phyloP scores from a whole-genome alignment of 2,113 vertebrate species.

The Siphamia tubifer region DNA sequence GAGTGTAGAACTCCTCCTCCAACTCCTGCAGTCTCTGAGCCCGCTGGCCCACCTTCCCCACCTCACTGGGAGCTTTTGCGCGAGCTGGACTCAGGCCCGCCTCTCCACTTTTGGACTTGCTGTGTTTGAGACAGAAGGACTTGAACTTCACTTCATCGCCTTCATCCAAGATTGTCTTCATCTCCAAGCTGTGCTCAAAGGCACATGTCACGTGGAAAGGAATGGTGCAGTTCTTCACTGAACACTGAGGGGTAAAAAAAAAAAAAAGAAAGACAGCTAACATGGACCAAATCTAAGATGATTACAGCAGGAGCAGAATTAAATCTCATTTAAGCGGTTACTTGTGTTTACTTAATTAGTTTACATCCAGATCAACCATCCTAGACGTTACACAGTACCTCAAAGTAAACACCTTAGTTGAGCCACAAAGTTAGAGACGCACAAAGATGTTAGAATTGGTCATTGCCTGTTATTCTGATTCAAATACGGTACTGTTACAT shows the following conservation, averaged over 20 bases:
- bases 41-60: slow-evolving; percentile 86
- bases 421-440: neutral
- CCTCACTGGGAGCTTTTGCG: slow-evolving; percentile 83
- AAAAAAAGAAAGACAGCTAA: neutral
- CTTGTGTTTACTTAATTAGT: neutral
- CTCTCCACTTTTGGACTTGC: slow-evolving; percentile 86
- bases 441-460: neutral
- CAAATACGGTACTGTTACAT: neutral
- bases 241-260: slow-evolving; percentile 93
- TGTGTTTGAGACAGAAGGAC: slow-evolving; percentile 96
- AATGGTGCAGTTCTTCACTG: slow-evolving; percentile 96
- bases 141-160: slow-evolving; percentile 98
- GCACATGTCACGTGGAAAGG: slow-evolving; percentile 99
- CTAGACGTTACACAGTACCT: neutral
- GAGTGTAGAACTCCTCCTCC: slow-evolving; percentile 92
- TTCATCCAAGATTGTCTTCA: slow-evolving; percentile 97
- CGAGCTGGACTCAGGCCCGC: slow-evolving; percentile 80
- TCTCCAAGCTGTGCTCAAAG: slow-evolving; percentile 96
- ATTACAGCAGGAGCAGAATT: neutral
- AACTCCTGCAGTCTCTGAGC: slow-evolving; percentile 94
- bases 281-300: neutral
- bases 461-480: neutral
- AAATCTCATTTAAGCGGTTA: neutral
- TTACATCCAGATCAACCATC: neutral
- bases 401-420: neutral